Conservation (phyloP, 2,888 invertebrate genomes). For the Drosophila mayaguana region DNA sequence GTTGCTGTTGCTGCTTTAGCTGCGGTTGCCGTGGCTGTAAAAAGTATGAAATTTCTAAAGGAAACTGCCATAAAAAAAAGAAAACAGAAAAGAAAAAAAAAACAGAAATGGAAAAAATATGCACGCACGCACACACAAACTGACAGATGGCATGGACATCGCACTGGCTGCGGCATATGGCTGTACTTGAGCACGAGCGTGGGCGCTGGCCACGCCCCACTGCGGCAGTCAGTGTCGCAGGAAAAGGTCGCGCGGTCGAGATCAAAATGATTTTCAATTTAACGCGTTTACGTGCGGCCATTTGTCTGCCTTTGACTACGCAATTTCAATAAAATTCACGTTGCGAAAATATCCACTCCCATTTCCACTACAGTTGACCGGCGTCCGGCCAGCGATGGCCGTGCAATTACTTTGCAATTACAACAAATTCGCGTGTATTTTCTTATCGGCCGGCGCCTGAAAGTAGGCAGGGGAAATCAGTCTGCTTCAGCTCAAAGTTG, state of each 20-base stretch:
- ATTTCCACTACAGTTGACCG: conserved; percentile 23
- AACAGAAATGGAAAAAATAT: conserved; percentile 60
- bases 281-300: conserved; percentile 79
- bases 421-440: conserved; percentile 29
- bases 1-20: conserved; percentile 8
- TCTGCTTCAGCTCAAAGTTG: conserved; percentile 20
- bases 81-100: background rate
- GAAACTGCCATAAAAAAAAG: conserved; percentile 54
- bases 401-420: conserved; percentile 77
- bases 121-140: conserved; percentile 63
- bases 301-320: conserved; percentile 64
- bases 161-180: conserved; percentile 57
- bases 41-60: conserved; percentile 75
- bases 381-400: background rate
- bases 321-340: conserved; percentile 51
- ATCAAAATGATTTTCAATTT: conserved; percentile 82
- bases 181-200: conserved; percentile 61
- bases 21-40: conserved; percentile 47
- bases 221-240: conserved; percentile 38
- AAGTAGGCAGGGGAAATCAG: conserved; percentile 48
- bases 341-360: conserved; percentile 2
- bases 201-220: conserved; percentile 19
- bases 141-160: conserved; percentile 20
- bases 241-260: conserved; percentile 63
- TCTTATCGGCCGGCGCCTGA: conserved; percentile 41